Evolutionary conservation across 2,888 invertebrate species (phyloP).

Genomic region (Archips crataeganus): DNA sequence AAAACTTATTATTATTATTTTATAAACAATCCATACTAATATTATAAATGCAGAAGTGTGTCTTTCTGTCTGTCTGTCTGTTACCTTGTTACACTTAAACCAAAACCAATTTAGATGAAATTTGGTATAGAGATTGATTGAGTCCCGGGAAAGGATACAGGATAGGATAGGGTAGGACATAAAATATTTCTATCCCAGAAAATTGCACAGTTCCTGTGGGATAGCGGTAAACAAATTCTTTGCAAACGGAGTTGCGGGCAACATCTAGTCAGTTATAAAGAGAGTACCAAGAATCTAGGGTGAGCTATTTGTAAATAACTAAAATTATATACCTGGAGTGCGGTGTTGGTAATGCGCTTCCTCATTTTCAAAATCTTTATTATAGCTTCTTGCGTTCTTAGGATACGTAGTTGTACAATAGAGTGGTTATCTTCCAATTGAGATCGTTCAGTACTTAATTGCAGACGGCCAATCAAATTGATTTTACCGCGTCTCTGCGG

Average conservation of each 20-base stretch:
- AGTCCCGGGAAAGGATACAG: no score
- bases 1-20: no score
- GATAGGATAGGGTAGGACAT: no score
- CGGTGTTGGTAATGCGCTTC: constrained; percentile 96
- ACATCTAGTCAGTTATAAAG: no score
- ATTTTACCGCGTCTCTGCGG: constrained; percentile 97
- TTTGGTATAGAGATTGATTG: no score
- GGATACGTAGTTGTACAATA: constrained; percentile 97
- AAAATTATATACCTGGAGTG: constrained; percentile 89
- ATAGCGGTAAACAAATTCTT: background rate
- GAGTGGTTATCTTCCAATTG: constrained; percentile 99
- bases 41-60: no score
- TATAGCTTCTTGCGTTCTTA: constrained; percentile 98
- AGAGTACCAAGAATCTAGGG: no score
- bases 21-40: no score
- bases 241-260: no score
- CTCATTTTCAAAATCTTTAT: constrained; percentile 99
- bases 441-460: constrained; percentile 97
- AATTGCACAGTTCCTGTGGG: background rate
- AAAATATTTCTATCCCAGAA: background rate
- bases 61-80: no score
- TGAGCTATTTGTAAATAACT: background rate
- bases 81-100: no score
- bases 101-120: no score
- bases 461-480: constrained; percentile 97